These are phyloP conservation scores for Ectemnius continuus DNA, from an alignment of 2,888 invertebrate genomes.

Conservation along the genomic window DNA sequence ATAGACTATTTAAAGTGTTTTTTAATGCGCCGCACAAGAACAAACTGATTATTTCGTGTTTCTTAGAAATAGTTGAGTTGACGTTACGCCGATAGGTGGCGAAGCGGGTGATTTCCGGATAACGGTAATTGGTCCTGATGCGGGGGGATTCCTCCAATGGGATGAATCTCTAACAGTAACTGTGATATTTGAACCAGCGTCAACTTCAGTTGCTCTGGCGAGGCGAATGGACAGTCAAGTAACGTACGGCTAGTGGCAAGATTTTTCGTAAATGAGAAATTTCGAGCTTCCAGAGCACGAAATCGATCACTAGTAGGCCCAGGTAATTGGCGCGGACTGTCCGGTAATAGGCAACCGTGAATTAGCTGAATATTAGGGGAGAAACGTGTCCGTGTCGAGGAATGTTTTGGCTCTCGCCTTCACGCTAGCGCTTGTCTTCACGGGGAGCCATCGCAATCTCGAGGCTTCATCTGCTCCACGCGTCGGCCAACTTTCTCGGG, in stretches of 20 bases:
- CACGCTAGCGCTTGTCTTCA: slow-evolving; percentile 16
- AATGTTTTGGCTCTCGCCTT: slow-evolving; percentile 24
- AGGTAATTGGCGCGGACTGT: slow-evolving; percentile 33
- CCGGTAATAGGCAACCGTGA: too few relatives aligned
- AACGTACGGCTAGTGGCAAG: slow-evolving; percentile 46
- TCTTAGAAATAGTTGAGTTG: background rate
- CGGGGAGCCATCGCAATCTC: slow-evolving; percentile 3
- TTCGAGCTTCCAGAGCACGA: slow-evolving; percentile 13
- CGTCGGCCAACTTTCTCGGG: too few relatives aligned
- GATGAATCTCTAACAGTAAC: slow-evolving; percentile 60
- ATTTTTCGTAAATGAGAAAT: slow-evolving; percentile 42
- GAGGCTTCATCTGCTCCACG: background rate
- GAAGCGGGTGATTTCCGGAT: background rate
- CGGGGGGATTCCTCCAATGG: slow-evolving; percentile 33
- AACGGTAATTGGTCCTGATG: slow-evolving; percentile 30
- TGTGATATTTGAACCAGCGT: slow-evolving; percentile 71
- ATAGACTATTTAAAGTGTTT: too few relatives aligned
- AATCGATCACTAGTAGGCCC: slow-evolving; percentile 10
- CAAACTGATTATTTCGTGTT: background rate
- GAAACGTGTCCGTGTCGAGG: background rate
- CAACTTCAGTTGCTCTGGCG: slow-evolving; percentile 69
- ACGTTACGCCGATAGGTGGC: slow-evolving; percentile 27
- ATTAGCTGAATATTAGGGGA: background rate
- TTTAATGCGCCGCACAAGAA: background rate
- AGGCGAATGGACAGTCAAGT: slow-evolving; percentile 53